Evolutionary conservation across 2,797 vertebrate species (phyloP).

Genomic region (Lerista edwardsae): DNA sequence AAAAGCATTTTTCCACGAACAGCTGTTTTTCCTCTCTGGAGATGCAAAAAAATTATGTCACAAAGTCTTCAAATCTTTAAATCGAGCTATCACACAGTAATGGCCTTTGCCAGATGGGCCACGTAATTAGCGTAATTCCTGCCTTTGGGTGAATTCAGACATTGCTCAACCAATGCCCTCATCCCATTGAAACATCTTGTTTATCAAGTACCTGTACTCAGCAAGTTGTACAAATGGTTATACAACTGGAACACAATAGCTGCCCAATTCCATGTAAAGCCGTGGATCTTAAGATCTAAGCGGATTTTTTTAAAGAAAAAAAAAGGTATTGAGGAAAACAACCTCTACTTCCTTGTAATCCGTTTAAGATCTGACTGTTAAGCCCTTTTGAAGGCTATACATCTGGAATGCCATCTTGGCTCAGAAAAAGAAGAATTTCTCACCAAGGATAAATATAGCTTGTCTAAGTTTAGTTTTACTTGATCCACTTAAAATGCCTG

Average conservation of each 20-base stretch:
- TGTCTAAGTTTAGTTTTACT: conserved; percentile 68
- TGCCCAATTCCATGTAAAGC: neutral
- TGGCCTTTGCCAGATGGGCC: neutral
- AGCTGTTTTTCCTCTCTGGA: neutral
- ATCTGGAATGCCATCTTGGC: conserved; percentile 46
- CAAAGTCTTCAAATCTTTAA: neutral
- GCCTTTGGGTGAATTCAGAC: too few relatives aligned
- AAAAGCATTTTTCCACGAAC: too few relatives aligned
- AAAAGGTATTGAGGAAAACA: neutral
- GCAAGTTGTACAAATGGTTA: neutral
- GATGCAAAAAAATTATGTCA: neutral
- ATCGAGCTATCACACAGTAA: neutral
- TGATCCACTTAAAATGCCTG: conserved; percentile 53
- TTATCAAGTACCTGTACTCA: neutral
- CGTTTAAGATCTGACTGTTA: neutral
- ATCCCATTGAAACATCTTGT: neutral
- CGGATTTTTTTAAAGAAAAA: neutral
- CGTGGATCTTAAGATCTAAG: neutral
- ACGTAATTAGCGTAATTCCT: too few relatives aligned
- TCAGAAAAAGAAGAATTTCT: conserved; percentile 32
- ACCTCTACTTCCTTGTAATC: neutral
- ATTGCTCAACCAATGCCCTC: neutral
- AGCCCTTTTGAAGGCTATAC: conserved; percentile 54
- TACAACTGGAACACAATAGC: neutral
- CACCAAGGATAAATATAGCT: conserved; percentile 55